Percentiles rank a stretch among this genome's conserved stretches.
phyloP scores from a whole-genome alignment of 2,113 vertebrate genomes.

The Nothocercus nigrocapillus region DNA sequence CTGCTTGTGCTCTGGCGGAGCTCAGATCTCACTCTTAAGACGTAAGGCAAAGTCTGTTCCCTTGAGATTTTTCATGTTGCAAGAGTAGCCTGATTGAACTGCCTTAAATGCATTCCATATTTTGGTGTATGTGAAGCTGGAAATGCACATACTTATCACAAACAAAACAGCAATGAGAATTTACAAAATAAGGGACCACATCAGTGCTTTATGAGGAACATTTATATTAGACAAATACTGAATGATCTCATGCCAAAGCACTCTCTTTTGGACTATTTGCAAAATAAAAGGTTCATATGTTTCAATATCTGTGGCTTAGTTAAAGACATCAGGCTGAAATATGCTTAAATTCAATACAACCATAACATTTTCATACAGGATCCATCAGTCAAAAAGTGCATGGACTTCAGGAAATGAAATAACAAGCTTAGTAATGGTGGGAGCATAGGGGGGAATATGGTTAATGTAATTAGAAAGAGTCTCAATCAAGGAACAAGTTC shows the following conservation, averaged over 20 bases:
- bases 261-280: constrained; percentile 37
- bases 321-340: constrained; percentile 57
- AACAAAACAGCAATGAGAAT: constrained; percentile 41
- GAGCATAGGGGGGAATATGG: constrained; percentile 19
- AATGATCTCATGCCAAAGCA: constrained; percentile 26
- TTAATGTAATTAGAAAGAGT: constrained; percentile 73
- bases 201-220: background rate
- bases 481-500: constrained; percentile 64
- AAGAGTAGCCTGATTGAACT: background rate
- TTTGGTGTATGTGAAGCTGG: constrained; percentile 7
- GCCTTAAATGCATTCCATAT: background rate
- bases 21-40: background rate
- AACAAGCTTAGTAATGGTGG: constrained; percentile 53
- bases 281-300: constrained; percentile 54
- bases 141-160: constrained; percentile 28
- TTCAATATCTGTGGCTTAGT: constrained; percentile 32
- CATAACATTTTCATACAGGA: constrained; percentile 44
- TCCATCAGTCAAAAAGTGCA: constrained; percentile 35
- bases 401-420: constrained; percentile 55
- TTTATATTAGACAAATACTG: background rate
- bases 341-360: constrained; percentile 40
- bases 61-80: background rate
- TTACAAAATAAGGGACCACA: constrained; percentile 17
- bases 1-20: background rate
- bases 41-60: background rate